Percentiles rank a stretch among this genome's conserved stretches.
These are phyloP conservation scores for Syrrhaptes paradoxus DNA, from an alignment of 2,113 vertebrate species.

Conservation along the genomic window DNA sequence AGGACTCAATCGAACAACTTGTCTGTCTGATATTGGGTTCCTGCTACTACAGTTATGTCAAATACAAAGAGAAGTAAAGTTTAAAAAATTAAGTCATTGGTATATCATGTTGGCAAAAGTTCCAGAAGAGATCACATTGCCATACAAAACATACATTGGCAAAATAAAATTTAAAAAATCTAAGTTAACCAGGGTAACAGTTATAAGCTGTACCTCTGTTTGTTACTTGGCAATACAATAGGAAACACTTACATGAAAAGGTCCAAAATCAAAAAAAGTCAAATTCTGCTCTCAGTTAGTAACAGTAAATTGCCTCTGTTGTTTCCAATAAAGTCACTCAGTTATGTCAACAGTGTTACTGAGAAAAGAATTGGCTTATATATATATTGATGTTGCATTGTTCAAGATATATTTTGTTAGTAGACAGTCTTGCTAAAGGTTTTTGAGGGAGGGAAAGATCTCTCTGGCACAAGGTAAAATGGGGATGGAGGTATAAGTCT, in stretches of 20 bases:
- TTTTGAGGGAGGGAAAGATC: not conserved
- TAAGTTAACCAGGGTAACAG: not conserved
- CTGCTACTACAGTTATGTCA: not conserved
- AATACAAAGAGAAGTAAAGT: not conserved
- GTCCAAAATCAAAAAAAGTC: not conserved
- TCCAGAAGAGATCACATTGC: not conserved
- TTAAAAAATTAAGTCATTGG: not conserved
- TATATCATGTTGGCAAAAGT: not conserved
- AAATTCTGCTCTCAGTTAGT: not conserved
- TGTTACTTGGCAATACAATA: not conserved
- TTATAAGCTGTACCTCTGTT: not conserved
- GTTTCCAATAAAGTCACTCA: not conserved
- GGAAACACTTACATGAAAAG: not conserved
- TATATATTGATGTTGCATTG: not conserved
- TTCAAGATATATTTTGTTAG: not conserved
- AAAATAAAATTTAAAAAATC: not conserved
- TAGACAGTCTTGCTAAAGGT: not conserved
- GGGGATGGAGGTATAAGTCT: not conserved
- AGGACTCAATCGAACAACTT: not conserved
- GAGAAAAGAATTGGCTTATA: not conserved
- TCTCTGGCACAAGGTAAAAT: not conserved
- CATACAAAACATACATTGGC: not conserved
- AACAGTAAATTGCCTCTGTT: not conserved
- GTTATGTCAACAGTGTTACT: not conserved
- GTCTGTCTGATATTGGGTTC: not conserved